These are phyloP conservation scores for Edolisoma coerulescens DNA, from an alignment of 2,113 vertebrate species.

Conservation along the genomic window DNA sequence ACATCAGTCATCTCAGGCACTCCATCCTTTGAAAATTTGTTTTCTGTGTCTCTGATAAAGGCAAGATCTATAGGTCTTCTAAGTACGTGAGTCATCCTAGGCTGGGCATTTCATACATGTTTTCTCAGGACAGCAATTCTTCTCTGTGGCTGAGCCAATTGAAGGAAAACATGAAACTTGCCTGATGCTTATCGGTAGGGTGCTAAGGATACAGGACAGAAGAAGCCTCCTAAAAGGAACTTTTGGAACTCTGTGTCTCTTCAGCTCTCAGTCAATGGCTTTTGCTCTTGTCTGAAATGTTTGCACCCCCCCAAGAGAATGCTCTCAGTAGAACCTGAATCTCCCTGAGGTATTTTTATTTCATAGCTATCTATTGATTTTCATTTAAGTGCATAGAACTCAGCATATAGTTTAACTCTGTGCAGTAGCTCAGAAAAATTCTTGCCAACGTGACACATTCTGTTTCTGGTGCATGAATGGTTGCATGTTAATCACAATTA, in stretches of 20 bases:
- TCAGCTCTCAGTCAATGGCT: slow-evolving; percentile 31
- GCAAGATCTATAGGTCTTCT: slow-evolving; percentile 43
- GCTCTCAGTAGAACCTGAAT: background rate
- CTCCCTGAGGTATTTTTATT: slow-evolving; percentile 42
- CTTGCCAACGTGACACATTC: background rate
- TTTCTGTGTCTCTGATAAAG: slow-evolving; percentile 54
- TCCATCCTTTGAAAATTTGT: slow-evolving; percentile 48
- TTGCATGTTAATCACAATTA: background rate
- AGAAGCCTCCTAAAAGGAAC: slow-evolving; percentile 37
- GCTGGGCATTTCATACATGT: slow-evolving; percentile 11
- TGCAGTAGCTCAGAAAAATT: slow-evolving; percentile 29
- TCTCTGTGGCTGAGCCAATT: background rate
- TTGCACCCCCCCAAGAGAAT: slow-evolving; percentile 23
- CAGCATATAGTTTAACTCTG: background rate
- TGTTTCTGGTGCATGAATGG: background rate
- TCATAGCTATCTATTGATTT: slow-evolving; percentile 65
- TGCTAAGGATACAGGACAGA: background rate
- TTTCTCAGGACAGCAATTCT: slow-evolving; percentile 28
- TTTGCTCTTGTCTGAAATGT: slow-evolving; percentile 45
- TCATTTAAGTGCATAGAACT: slow-evolving; percentile 45
- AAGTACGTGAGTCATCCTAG: slow-evolving; percentile 19
- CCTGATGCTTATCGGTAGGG: slow-evolving; percentile 40
- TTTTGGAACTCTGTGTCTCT: background rate
- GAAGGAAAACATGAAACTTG: slow-evolving; percentile 32
- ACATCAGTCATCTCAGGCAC: slow-evolving; percentile 45